These are phyloP conservation scores for Enteromius afrohamiltoni DNA, from an alignment of 2,797 vertebrate genomes.

Conservation along the genomic window DNA sequence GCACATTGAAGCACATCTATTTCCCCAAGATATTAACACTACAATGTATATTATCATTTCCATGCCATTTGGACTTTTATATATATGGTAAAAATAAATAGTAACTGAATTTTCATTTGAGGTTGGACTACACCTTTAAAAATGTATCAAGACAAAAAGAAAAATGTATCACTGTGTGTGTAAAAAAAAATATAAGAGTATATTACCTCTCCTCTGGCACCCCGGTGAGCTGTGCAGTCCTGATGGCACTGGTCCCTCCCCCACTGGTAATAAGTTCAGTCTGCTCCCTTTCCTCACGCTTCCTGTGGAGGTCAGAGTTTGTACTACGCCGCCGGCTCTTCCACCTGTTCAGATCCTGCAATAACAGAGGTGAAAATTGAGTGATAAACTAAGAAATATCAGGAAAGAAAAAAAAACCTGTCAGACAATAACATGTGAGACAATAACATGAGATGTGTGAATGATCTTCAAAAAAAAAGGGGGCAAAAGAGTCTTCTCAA, in stretches of 20 bases:
- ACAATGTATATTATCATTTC: not conserved
- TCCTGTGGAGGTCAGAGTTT: constrained; percentile 85
- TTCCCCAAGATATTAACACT: not conserved
- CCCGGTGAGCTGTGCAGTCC: constrained; percentile 71
- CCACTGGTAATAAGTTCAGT: constrained; percentile 75
- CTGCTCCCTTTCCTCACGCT: constrained; percentile 87
- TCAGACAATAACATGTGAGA: not conserved
- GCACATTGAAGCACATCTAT: too few species aligned
- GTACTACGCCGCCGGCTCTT: constrained; percentile 88
- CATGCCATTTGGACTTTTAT: not conserved
- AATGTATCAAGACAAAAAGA: not conserved
- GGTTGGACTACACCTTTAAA: not conserved
- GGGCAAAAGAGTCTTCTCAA: not conserved
- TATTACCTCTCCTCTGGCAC: constrained; percentile 81
- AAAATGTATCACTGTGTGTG: not conserved
- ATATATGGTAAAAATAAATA: not conserved
- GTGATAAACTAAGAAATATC: not conserved
- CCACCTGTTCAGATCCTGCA: constrained; percentile 93
- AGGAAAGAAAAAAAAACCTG: rapidly evolving
- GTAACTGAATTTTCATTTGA: not conserved
- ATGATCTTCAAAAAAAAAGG: not conserved
- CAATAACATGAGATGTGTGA: not conserved
- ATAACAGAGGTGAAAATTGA: constrained; percentile 1
- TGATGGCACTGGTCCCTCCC: constrained; percentile 66
- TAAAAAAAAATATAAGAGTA: not conserved